Conservation (phyloP, 37 sponge, comb jelly and placozoan genomes). For the Tethya wilhelma region DNA sequence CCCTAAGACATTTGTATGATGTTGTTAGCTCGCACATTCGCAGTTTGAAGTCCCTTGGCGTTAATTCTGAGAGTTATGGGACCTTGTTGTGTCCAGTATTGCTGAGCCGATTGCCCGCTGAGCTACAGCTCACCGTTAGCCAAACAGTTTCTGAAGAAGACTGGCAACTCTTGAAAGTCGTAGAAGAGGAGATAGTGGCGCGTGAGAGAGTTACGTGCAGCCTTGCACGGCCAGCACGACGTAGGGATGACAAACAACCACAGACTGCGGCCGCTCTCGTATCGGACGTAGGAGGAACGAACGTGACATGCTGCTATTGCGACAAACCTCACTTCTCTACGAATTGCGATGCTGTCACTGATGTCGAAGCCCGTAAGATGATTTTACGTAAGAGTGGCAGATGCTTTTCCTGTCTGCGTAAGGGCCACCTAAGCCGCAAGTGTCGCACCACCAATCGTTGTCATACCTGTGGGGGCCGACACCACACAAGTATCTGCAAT, state of each 20-base stretch:
- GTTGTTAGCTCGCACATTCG: background rate
- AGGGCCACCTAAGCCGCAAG: too few relatives aligned
- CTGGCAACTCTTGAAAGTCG: slow-evolving; percentile 11
- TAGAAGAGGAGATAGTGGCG: slow-evolving; percentile 22
- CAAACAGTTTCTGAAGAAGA: slow-evolving; percentile 3
- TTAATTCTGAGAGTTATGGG: slow-evolving; percentile 18
- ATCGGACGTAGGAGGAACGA: too few relatives aligned
- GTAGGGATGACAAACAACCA: background rate
- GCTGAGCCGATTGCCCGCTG: slow-evolving; percentile 13
- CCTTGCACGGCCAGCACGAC: background rate
- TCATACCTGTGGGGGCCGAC: too few relatives aligned
- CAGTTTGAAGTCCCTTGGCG: slow-evolving; percentile 15
- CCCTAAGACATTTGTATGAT: slow-evolving; percentile 16
- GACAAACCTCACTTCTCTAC: too few relatives aligned
- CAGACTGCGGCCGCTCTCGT: background rate
- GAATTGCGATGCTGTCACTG: too few relatives aligned
- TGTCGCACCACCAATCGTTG: too few relatives aligned
- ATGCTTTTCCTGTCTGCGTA: too few relatives aligned
- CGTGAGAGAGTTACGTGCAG: slow-evolving; percentile 37
- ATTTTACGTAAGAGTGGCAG: too few relatives aligned
- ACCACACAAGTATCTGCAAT: too few relatives aligned
- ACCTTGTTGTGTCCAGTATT: slow-evolving; percentile 10
- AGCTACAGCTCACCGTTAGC: slow-evolving; percentile 24
- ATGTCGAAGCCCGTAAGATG: too few relatives aligned
- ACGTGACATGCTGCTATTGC: background rate